Evolutionary conservation across 2,797 vertebrate genomes (phyloP), one percentile per base, ranked within the genome.

Genomic region (Jordanella pulchra): DNA sequence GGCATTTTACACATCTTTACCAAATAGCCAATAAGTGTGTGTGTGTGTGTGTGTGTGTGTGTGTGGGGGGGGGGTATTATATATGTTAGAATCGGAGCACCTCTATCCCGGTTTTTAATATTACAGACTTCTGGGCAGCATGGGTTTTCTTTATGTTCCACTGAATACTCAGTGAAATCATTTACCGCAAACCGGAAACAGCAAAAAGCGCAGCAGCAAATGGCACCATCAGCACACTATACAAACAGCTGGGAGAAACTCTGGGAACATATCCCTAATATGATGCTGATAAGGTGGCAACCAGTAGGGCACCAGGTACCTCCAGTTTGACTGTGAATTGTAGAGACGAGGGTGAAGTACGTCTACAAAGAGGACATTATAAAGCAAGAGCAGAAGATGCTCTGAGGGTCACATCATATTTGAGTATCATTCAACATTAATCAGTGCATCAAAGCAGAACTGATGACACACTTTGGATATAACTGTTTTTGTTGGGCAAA

Each of bases 81-180:
- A 39, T 7, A 35, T 60, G 18, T 60, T 35, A 42, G 71, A 48
- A n/a, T 72, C 61, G 25, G 69, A 79, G 58, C 25, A 7, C 32
- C 51, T 65, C 65, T 51, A 0, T 73, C 65, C 58, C 75, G 72
- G 50, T 44, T 73, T 66, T 55, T 53, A 75, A 68, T 28, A 71
- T 51, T 5, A 65, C 63, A n/a, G 25, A 25, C 35, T 23, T 28
- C 39, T 28, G n/a, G 25, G 54, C 12, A 35, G 30, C 47, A 45
- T 18, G 1, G 15, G 58, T 4, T 61, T 61, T 61, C 58, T 61
- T 61, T 61, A 39, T 13, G 58, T 61, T 61, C 58, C 58, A 23
- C 32, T 13, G 0, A 61, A 61, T 13, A 35, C 30, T 35, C 15
- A 58, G 35, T 32, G 56, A 60, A 35, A 50, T 23, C 48, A 50